Percentiles rank a stretch among this genome's conserved stretches.
Conservation (phyloP, 2,888 invertebrate genomes). For the Drosophila prostipennis region DNA sequence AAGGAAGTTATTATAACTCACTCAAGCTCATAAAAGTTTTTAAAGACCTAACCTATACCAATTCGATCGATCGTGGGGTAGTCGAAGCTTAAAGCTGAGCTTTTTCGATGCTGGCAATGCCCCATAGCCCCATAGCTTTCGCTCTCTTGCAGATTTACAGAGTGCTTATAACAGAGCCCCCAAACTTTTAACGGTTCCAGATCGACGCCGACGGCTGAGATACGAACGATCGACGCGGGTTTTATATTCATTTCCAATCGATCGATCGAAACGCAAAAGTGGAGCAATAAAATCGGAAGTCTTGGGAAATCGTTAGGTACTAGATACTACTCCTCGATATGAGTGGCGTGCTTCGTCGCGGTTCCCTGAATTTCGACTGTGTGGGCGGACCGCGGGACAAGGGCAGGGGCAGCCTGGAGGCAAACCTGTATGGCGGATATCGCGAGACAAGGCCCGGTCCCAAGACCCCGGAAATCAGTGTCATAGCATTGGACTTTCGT, state of each 20-base stretch:
- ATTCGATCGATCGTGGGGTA: constrained; percentile 41
- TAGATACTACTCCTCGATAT: constrained; percentile 46
- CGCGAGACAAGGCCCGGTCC: constrained; percentile 72
- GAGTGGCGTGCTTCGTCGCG: constrained; percentile 82
- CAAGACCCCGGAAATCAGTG: constrained; percentile 82
- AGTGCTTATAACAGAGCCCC: constrained; percentile 71
- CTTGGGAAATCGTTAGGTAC: constrained; percentile 13
- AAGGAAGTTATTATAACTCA: not conserved
- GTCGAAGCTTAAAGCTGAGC: constrained; percentile 32
- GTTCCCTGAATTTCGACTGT: constrained; percentile 80
- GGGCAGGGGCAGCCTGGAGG: constrained; percentile 72
- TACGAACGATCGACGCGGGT: constrained; percentile 53
- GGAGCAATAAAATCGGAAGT: constrained; percentile 32
- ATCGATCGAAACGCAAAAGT: not conserved
- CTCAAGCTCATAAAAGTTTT: constrained; percentile 7
- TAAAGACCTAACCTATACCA: constrained; percentile 52
- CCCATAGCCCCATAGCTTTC: not conserved
- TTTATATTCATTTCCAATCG: constrained; percentile 26
- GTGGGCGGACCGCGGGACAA: constrained; percentile 49
- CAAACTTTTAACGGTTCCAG: constrained; percentile 77
- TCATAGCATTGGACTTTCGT: constrained; percentile 82
- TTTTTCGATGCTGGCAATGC: constrained; percentile 55
- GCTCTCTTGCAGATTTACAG: constrained; percentile 47
- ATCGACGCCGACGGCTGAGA: constrained; percentile 67
- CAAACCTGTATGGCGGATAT: constrained; percentile 78